Base-by-base conservation (phyloP, 1,140 invertebrate genomes). In the Bombus affinis region DNA sequence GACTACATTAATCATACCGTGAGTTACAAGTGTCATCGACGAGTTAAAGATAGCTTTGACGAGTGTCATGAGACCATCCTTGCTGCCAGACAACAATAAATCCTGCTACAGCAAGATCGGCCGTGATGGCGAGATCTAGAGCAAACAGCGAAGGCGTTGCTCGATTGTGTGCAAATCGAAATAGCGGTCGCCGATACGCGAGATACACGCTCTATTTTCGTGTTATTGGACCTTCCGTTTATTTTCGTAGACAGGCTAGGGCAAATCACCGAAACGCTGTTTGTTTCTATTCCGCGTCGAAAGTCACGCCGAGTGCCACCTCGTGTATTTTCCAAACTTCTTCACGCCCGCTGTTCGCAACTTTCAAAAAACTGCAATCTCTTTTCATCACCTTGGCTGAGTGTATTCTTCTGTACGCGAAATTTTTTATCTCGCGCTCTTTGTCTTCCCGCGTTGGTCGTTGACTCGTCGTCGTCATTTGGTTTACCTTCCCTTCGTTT, bases 161-260 rank as follows among this genome's bases (percentile, higher is more conserved):
- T 25, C 42, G 62, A 79, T 79, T 68, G 77, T 68, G 65, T 79
- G 77, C 66, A 70, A 80, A 70, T 79, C 4, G 42, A 32, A 66
- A 35, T 66, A 37, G 65, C 78, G 44, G 35, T 70, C 25, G 1
- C 18, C 12, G 57, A 47, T 66, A 57, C 81, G 62, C 13, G 39
- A 74, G 57, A 62, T n/a, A 66, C 72, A 2, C 18, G 81, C n/a
- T 79, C 76, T 72, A 72, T 79, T 84, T 84, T 44, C 39, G 39
- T 28, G 47, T 70, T 78, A 71, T 84, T 35, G 13, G 25, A 44
- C 66, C 22, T 44, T 22, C 47, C n/a, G 83, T 84, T 84, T 84
- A 84, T 79, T 84, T 84, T 79, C 75, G 75, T 71, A 78, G 62
- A 57, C 62, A 9, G 39, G 35, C 28, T n/a, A 15, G 59, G 25